Base-by-base conservation (phyloP, 2,888 invertebrate genomes). In the Acleris laterana region DNA sequence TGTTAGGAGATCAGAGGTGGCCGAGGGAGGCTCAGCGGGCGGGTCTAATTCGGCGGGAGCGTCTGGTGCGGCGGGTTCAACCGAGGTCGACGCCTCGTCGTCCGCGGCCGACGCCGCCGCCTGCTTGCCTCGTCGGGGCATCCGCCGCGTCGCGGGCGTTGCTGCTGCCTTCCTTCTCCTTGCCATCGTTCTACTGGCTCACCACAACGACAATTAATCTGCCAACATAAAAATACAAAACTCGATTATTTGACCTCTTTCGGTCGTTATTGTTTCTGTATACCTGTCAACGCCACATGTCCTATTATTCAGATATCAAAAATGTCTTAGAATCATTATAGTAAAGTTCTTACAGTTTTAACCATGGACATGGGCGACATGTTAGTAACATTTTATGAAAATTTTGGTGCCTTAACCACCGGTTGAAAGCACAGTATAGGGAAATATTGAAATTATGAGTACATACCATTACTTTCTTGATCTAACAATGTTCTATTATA, bases 121-220 rank as follows among this genome's bases (percentile, higher is more conserved):
- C 71, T 86, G 86, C 77, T 90, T 93, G 68, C 85, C 83, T 75
- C 89, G 90, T 53, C 91, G 85, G 25, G 89, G 79, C 20, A 87
- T 84, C 42, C 91, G 89, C 57, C 91, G 81, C 63, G 85, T 75
- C 64, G 80, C 79, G 42, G 84, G 75, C 74, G 83, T 87, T 32
- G 83, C 70, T 68, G 85, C 80, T 76, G 88, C 83, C 82, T 90
- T 92, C 79, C 86, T 89, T 78, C 85, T 85, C 81, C 89, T 92
- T 72, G 90, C 91, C 91, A 91, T 92, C 74, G 77, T 77, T 68
- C 66, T 75, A 66, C 68, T 75, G 62, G 73, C 70, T 77, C 69
- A 76, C 63, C 61, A 70, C 74, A 76, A 73, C 78, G 74, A 77
- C 81, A 77, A 82, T 78, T 77, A 81, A 88, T 81, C 88, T 89